A percentile compares a stretch with the other conserved stretches of the same genome.
Conservation (phyloP, 2,888 invertebrate species). For the Xylota segnis region DNA sequence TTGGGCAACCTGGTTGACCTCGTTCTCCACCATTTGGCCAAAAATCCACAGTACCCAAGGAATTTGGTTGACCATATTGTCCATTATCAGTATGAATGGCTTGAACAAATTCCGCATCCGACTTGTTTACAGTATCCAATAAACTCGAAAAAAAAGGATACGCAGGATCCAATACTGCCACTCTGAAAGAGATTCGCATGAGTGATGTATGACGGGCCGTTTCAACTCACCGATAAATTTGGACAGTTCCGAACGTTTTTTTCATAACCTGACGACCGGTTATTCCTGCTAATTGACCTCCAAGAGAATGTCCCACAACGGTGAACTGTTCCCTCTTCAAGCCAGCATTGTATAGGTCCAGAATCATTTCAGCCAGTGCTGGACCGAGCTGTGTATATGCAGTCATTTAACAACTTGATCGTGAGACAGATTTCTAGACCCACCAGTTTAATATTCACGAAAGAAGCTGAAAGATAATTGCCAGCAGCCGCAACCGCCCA, state of each 20-base stretch:
- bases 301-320: slow-evolving; percentile 59
- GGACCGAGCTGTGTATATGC: slow-evolving; percentile 14
- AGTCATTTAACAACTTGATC: not conserved
- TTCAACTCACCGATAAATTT: slow-evolving; percentile 43
- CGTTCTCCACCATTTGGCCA: slow-evolving; percentile 67
- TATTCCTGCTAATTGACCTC: slow-evolving; percentile 60
- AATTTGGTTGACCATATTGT: slow-evolving; percentile 47
- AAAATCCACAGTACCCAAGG: slow-evolving; percentile 60
- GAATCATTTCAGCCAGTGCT: slow-evolving; percentile 25
- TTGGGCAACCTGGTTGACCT: slow-evolving; percentile 67
- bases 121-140: slow-evolving; percentile 27
- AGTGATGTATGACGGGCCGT: not conserved
- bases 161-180: slow-evolving; percentile 58
- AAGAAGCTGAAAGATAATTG: slow-evolving; percentile 47
- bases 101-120: slow-evolving; percentile 58
- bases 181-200: slow-evolving; percentile 26
- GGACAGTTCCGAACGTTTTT: slow-evolving; percentile 25
- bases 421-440: not conserved
- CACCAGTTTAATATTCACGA: slow-evolving; percentile 38
- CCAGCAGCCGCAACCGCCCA: slow-evolving; percentile 72
- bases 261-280: slow-evolving; percentile 38
- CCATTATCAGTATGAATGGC: slow-evolving; percentile 66
- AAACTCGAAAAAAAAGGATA: slow-evolving; percentile 37
- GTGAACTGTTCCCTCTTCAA: slow-evolving; percentile 35
- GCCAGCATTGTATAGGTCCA: slow-evolving; percentile 31